phyloP scores from a whole-genome alignment of 2,888 invertebrate species.

The Campopleginae sp. region DNA sequence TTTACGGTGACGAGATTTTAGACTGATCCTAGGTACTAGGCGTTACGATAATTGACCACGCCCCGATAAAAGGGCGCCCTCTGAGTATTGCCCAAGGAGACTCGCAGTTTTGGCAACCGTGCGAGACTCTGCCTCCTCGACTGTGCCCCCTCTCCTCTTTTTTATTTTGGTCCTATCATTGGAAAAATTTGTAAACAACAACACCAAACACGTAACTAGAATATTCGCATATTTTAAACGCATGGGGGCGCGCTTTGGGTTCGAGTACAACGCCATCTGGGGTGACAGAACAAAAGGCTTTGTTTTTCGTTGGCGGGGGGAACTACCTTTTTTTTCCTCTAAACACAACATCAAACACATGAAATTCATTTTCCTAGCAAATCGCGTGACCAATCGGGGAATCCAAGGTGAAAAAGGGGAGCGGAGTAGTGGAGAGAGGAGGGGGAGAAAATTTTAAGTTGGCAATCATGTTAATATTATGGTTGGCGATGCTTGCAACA shows the following conservation, averaged over 20 bases:
- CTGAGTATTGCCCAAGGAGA: conserved; percentile 69
- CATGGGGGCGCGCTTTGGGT: not conserved
- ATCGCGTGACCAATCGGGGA: not conserved
- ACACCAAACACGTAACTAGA: not conserved
- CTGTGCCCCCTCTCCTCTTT: conserved; percentile 30
- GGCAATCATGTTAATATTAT: conserved; percentile 82
- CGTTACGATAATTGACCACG: conserved; percentile 81
- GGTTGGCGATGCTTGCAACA: conserved; percentile 79
- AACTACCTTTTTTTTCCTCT: not conserved
- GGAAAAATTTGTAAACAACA: not conserved
- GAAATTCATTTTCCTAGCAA: not conserved
- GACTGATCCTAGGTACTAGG: conserved; percentile 84
- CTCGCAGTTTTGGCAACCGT: conserved; percentile 68
- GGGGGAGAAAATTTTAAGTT: conserved; percentile 68
- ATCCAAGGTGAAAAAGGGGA: not conserved
- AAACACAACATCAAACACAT: not conserved
- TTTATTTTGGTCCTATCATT: conserved; percentile 3
- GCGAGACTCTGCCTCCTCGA: conserved; percentile 36
- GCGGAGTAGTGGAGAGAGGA: conserved; percentile 74
- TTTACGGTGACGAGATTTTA: conserved; percentile 84
- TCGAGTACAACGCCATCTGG: not conserved
- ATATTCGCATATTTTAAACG: not conserved
- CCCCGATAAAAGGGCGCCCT: conserved; percentile 76
- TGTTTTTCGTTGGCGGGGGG: not conserved
- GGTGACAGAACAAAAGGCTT: not conserved